phyloP scores from a whole-genome alignment of 2,797 vertebrate genomes.

The Tympanoctomys barrerae region DNA sequence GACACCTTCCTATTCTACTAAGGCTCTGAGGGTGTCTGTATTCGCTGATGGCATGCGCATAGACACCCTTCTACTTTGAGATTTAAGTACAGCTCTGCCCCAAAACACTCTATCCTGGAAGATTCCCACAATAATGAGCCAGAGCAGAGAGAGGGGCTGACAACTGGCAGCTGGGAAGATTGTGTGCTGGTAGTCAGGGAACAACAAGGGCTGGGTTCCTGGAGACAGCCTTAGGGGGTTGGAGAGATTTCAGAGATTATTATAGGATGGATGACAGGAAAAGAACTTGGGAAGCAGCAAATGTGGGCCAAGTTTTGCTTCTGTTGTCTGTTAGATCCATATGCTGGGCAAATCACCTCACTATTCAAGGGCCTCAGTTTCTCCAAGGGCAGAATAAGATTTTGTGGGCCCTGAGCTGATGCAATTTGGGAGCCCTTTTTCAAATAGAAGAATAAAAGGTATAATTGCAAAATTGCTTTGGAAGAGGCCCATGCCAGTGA shows the following conservation, averaged over 20 bases:
- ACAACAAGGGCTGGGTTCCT: not conserved
- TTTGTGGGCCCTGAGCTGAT: not conserved
- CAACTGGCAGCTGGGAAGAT: not conserved
- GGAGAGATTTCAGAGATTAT: not conserved
- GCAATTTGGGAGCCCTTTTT: not conserved
- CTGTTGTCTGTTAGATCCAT: not conserved
- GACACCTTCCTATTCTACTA: conserved; percentile 1
- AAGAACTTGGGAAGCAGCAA: not conserved
- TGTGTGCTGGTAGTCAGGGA: not conserved
- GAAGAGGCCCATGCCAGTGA: not conserved
- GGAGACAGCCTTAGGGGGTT: not conserved
- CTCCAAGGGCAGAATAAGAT: conserved; percentile 8
- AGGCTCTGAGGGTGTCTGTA: not conserved
- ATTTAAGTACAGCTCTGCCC: conserved; percentile 51
- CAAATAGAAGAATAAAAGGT: conserved; percentile 40
- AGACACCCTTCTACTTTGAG: not conserved
- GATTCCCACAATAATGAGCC: not conserved
- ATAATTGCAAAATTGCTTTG: conserved; percentile 4
- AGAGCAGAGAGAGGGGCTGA: not conserved
- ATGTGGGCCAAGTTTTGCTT: not conserved
- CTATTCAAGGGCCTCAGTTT: conserved; percentile 12
- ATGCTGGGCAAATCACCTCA: not conserved
- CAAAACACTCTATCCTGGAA: not conserved
- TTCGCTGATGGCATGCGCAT: not conserved
- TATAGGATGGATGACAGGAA: not conserved